Conservation (phyloP, 2,797 vertebrate genomes). For the Denticeps clupeoides region DNA sequence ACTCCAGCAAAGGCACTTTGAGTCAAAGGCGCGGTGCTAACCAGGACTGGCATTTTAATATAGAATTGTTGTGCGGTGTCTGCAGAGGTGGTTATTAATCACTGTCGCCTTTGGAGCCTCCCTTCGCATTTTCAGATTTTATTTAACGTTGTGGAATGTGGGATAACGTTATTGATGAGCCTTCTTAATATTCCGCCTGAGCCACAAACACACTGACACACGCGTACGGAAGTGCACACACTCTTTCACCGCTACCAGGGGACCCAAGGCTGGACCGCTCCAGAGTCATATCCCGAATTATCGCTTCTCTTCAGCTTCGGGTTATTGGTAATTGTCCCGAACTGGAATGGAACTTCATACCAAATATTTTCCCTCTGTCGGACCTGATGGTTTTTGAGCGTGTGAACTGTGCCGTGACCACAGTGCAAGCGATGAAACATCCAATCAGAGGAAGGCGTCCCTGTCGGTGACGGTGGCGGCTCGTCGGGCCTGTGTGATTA, state of each 20-base stretch:
- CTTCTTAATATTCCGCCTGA: conserved; percentile 22
- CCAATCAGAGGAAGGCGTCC: conserved; percentile 30
- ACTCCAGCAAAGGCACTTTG: conserved; percentile 45
- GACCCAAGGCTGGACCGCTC: no score
- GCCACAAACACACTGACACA: neutral
- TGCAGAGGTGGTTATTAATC: conserved; percentile 24
- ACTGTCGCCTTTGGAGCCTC: conserved; percentile 19
- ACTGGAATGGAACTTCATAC: no score
- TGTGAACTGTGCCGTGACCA: no score
- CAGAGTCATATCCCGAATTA: no score
- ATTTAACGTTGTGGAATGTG: conserved; percentile 12
- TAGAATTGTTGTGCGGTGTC: conserved; percentile 23
- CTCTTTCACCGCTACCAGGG: neutral
- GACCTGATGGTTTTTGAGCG: no score
- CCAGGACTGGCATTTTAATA: conserved; percentile 43
- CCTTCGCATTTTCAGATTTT: conserved; percentile 14
- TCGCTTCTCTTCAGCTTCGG: no score
- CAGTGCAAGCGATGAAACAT: conserved; percentile 24
- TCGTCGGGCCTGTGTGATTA: conserved; percentile 37
- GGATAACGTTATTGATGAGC: conserved; percentile 21
- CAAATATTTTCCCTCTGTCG: no score
- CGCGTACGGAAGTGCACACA: neutral
- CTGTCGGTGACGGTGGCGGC: conserved; percentile 25
- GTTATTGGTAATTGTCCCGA: no score
- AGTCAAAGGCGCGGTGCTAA: conserved; percentile 45